Percentiles rank a stretch among this genome's conserved stretches.
Conservation (phyloP, 2,888 invertebrate genomes). For the Nephrotoma flavescens region DNA sequence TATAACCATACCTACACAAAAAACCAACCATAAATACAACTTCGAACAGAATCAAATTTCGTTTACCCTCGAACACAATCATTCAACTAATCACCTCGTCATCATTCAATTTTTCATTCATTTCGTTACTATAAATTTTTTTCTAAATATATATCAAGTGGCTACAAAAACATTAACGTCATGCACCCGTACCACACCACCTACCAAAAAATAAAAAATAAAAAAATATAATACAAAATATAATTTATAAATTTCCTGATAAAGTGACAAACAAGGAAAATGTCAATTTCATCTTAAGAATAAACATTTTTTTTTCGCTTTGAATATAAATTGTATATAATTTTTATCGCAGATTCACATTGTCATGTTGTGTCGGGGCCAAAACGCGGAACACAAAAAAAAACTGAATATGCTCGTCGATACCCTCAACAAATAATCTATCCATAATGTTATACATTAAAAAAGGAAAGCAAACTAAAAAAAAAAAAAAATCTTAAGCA, state of each 20-base stretch:
- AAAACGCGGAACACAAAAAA: neutral
- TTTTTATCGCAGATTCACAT: neutral
- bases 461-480: neutral
- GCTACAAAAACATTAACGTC: neutral
- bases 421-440: constrained; percentile 2
- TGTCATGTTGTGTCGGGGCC: neutral
- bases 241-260: neutral
- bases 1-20: too few relatives aligned
- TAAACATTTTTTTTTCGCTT: neutral
- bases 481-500: neutral
- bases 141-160: neutral
- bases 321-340: neutral
- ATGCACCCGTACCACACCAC: neutral
- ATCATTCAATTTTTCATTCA: neutral
- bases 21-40: too few relatives aligned
- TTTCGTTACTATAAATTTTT: neutral
- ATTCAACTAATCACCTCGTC: neutral
- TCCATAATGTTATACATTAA: neutral
- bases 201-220: neutral
- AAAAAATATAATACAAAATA: neutral
- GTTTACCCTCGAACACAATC: neutral
- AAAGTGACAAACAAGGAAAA: neutral
- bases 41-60: neutral
- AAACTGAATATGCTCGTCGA: neutral
- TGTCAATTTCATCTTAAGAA: neutral